Base-by-base conservation (phyloP, 2,113 vertebrate species). In the Gymnorhina tibicen region DNA sequence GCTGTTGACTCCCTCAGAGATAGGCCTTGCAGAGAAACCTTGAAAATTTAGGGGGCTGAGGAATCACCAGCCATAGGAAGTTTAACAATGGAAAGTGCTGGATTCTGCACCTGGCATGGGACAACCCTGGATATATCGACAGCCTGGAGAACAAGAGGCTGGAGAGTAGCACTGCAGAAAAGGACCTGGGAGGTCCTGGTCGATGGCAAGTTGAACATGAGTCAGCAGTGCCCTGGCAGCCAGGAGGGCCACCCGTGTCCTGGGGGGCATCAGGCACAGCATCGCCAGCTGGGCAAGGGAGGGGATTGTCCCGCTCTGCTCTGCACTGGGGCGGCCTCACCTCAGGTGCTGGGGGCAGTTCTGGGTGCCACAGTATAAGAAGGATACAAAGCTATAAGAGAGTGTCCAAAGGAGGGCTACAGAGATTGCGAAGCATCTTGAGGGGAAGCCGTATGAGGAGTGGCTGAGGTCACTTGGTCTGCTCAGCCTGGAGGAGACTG, bases 251-350 rank as follows among this genome's bases (percentile, higher is more conserved):
- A 42, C 1, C 0, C 2, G 0, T 67, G 83, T 42, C 20, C 46
- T 60, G 18, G 22, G 14, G 19, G 0, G 2, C 55, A 77, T 19
- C 27, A 33, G 53, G 53, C 7, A 18, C 39, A 68, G 60, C 52
- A 76, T 42, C 1, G 0, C 12, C 68, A 86, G 33, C 63, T 0
- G 0, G 32, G 39, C 6, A 27, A 44, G 46, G 55, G 63, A 52
- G 8, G 53, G 32, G 33, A 60, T 33, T 52, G 37, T 86, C 53
- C 73, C 0, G 1, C 33, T 21, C 27, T 86, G 63, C 53, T 68
- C 53, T 44, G 26, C 10, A 1, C 60, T 58, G 42, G 30, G 6
- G 44, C 1, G 0, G 70, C 35, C 35, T 50, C 72, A 50, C 35
- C 52, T 35, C 3, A 0, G 58, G 27, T 44, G 46, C 22, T 52